Evolutionary conservation across 2,797 vertebrate genomes (phyloP), one percentile per base, ranked within the genome.

Genomic region (Pelodytes ibericus): DNA sequence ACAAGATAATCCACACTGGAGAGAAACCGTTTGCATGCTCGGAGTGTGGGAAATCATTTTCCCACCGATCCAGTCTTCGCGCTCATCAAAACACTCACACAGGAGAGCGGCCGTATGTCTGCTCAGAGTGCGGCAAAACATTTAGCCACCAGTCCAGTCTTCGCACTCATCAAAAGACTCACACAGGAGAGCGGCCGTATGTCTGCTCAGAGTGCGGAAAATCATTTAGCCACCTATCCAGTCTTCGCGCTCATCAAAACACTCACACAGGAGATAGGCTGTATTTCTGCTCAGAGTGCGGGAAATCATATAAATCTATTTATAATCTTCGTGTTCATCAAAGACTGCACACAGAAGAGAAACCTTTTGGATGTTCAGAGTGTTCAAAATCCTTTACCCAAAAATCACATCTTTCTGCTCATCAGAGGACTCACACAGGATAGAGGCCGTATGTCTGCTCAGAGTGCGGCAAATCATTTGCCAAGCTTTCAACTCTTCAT

Each of bases 321-420:
- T 16, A 29, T 2, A 22, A 57, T 11, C 53, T 70, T 27, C 15
- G 24, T 3, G 20, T 24, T 25, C 67, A 70, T 41, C 51, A 70
- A 20, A 70, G 29, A 56, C 26, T 22, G 25, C 67, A 70, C 11
- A 70, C 51, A 7, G 67, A 53, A 9, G 51, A 58, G 30, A 69
- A 26, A 16, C 64, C 64, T 1, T 67, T 51, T 51, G 27, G 26
- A 3, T 67, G 64, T 47, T n/a, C 64, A 1, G 33, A 67, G 10
- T 67, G 64, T 29, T 41, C 41, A 2, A 67, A 67, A 20, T 25
- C 41, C 30, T 67, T 67, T 67, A 49, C 24, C 5, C 29, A 26
- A 6, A 67, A 41, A 27, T 51, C 64, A 16, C n/a, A 67, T 22
- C 24, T 67, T 2, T 20, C 44, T 3, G 31, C 27, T 1, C 64